Percentiles rank a stretch among this genome's conserved stretches.
Conservation (phyloP, 2,888 invertebrate genomes). For the Lasius fuliginosus region DNA sequence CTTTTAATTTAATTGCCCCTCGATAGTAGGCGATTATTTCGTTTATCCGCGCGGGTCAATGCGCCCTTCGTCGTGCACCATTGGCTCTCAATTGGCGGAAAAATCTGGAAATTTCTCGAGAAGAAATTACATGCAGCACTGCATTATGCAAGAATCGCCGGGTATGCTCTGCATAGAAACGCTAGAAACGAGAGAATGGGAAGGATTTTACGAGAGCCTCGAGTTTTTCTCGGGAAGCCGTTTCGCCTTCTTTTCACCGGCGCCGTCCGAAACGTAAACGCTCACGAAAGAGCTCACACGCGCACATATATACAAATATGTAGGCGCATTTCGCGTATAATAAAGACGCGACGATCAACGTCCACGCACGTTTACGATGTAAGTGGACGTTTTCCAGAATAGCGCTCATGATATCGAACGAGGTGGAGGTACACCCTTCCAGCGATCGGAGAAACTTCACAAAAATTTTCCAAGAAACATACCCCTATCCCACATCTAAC, state of each 20-base stretch:
- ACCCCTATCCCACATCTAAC: slow-evolving; percentile 41
- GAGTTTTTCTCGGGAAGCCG: slow-evolving; percentile 39
- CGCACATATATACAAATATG: neutral
- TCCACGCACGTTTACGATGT: slow-evolving; percentile 29
- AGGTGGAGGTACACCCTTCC: neutral
- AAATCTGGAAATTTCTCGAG: slow-evolving; percentile 63
- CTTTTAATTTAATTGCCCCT: slow-evolving; percentile 65
- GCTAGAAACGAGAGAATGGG: slow-evolving; percentile 41
- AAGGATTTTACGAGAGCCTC: slow-evolving; percentile 47
- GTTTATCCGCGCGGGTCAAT: slow-evolving; percentile 50
- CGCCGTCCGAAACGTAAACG: slow-evolving; percentile 50
- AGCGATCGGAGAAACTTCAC: slow-evolving; percentile 10
- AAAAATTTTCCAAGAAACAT: slow-evolving; percentile 28
- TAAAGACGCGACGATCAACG: slow-evolving; percentile 13
- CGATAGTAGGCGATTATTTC: slow-evolving; percentile 66
- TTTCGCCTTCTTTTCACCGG: slow-evolving; percentile 34
- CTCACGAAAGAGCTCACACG: slow-evolving; percentile 33
- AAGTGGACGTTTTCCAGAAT: slow-evolving; percentile 48
- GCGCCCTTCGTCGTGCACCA: neutral
- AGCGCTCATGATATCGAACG: slow-evolving; percentile 23
- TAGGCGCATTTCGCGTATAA: neutral
- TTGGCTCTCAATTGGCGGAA: slow-evolving; percentile 46
- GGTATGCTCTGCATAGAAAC: slow-evolving; percentile 47
- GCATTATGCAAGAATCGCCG: slow-evolving; percentile 55
- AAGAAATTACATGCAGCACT: slow-evolving; percentile 56